Evolutionary conservation across 2,113 vertebrate genomes (phyloP).

Genomic region (Otocyon megalotis): DNA sequence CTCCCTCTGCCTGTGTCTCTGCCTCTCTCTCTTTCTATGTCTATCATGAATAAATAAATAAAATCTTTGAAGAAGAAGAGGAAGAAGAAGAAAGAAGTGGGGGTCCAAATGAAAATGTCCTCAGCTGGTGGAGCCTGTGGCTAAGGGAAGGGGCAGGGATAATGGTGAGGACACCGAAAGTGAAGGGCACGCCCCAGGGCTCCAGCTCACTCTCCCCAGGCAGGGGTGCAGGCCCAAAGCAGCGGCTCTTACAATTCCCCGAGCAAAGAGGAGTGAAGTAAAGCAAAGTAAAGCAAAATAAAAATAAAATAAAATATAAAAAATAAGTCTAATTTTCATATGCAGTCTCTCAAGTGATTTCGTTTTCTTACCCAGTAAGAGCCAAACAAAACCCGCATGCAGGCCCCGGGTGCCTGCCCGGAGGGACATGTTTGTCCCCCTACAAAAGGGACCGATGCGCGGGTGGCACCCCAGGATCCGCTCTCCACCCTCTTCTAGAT

Average conservation of each 20-base stretch:
- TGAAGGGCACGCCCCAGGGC: accelerated
- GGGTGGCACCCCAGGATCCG: neutral
- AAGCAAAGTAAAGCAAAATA: neutral
- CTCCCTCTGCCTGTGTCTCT: too few species aligned
- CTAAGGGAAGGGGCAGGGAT: neutral
- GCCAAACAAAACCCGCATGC: neutral
- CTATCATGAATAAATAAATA: too few species aligned
- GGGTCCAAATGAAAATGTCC: neutral
- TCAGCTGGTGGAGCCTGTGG: too few species aligned
- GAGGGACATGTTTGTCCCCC: neutral
- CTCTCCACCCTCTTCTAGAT: neutral
- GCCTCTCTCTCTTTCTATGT: too few species aligned
- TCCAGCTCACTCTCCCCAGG: neutral
- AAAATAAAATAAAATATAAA: neutral
- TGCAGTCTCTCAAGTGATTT: neutral
- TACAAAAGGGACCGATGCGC: neutral
- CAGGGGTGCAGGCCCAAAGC: neutral
- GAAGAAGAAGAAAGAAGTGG: too few species aligned
- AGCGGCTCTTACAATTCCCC: neutral
- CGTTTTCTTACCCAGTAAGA: neutral
- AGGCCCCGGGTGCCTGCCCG: neutral
- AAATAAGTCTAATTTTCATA: neutral
- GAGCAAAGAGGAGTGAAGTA: neutral
- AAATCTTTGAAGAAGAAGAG: too few species aligned
- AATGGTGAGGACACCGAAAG: accelerated